Percentiles rank a stretch among this genome's conserved stretches.
phyloP scores from a whole-genome alignment of 1,140 invertebrate species.

The Euwallacea fornicatus region DNA sequence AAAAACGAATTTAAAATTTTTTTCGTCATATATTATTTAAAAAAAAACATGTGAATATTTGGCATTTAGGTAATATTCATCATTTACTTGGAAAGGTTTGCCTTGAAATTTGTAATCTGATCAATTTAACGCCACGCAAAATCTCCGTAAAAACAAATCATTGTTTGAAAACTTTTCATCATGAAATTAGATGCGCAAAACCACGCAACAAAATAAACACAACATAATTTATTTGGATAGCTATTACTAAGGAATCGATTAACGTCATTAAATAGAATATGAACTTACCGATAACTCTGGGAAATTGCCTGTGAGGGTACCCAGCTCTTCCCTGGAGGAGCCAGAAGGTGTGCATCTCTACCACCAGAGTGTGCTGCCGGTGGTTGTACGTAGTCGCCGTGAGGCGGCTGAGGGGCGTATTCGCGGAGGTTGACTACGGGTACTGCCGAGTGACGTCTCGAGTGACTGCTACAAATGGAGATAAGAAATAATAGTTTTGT shows the following conservation, averaged over 20 bases:
- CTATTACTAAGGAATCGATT: background rate
- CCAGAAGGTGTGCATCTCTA: slow-evolving; percentile 55
- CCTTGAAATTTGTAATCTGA: too few species aligned
- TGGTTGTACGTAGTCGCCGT: slow-evolving; percentile 63
- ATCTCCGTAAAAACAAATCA: too few species aligned
- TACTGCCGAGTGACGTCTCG: slow-evolving; percentile 49
- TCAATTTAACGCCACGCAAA: too few species aligned
- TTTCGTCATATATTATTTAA: too few species aligned
- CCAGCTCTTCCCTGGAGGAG: slow-evolving; percentile 49
- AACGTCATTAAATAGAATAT: background rate
- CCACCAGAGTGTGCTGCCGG: slow-evolving; percentile 62
- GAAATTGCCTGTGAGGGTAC: slow-evolving; percentile 62
- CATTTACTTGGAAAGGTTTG: too few species aligned
- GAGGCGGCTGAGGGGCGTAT: slow-evolving; percentile 41
- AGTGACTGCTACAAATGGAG: slow-evolving; percentile 32
- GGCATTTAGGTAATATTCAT: too few species aligned
- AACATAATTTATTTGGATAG: too few species aligned
- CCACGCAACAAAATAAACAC: too few species aligned
- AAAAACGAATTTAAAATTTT: too few species aligned
- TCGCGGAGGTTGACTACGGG: slow-evolving; percentile 52
- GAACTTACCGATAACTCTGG: slow-evolving; percentile 60
- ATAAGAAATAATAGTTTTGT: slow-evolving; percentile 3
- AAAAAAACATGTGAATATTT: too few species aligned
- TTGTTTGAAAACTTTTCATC: too few species aligned
- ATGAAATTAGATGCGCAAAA: too few species aligned